These are phyloP conservation scores for Sinella curviseta DNA, from an alignment of 1,140 invertebrate species.

Conservation along the genomic window DNA sequence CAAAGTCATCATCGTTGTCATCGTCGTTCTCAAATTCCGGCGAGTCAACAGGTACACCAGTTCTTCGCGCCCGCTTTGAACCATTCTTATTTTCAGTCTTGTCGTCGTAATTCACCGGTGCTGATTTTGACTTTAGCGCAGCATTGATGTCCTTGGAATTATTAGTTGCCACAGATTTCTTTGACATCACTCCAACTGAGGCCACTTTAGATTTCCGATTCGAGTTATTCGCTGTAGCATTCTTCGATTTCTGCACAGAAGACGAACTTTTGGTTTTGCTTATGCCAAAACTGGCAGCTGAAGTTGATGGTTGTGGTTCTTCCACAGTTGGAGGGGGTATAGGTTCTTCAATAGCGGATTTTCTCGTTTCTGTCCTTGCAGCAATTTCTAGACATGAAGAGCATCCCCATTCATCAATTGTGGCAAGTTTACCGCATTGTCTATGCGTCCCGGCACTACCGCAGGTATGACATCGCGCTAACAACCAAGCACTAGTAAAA, in stretches of 20 bases:
- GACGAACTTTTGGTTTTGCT: too few relatives aligned
- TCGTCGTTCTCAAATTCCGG: not conserved
- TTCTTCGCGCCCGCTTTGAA: too few relatives aligned
- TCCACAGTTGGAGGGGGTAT: too few relatives aligned
- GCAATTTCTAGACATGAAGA: slow-evolving; percentile 29
- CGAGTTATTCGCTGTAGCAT: too few relatives aligned
- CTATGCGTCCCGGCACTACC: slow-evolving; percentile 63
- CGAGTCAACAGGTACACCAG: too few relatives aligned
- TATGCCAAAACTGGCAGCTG: too few relatives aligned
- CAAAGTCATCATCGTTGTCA: not conserved
- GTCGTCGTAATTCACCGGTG: not conserved
- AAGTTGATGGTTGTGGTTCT: too few relatives aligned
- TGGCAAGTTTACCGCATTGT: slow-evolving; percentile 57
- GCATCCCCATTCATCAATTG: slow-evolving; percentile 46
- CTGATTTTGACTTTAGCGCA: not conserved
- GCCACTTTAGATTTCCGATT: too few relatives aligned
- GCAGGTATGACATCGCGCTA: slow-evolving; percentile 61
- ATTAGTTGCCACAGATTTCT: not conserved
- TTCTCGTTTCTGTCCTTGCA: not conserved
- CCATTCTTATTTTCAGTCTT: not conserved
- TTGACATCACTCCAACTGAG: too few relatives aligned
- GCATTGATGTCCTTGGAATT: not conserved
- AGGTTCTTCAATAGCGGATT: too few relatives aligned
- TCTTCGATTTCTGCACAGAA: too few relatives aligned
- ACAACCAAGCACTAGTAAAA: slow-evolving; percentile 59